Evolutionary conservation across 2,888 invertebrate genomes (phyloP).

Genomic region (Amphipyra tragopoginis): DNA sequence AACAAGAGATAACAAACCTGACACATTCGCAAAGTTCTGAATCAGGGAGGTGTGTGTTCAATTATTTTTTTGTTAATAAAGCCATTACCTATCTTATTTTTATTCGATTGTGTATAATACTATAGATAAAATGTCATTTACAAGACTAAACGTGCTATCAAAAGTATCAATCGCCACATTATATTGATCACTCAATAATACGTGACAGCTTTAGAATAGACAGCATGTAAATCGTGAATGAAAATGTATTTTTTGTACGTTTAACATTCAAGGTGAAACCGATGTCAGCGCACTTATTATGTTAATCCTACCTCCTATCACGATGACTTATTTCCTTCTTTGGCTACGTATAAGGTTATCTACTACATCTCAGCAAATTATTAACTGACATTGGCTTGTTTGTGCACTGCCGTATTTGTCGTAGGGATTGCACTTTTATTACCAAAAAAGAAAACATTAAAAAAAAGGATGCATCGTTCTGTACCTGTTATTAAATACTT

Average conservation of each 20-base stretch:
- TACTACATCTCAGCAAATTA: constrained; percentile 48
- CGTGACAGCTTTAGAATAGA: constrained; percentile 24
- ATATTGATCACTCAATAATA: constrained; percentile 35
- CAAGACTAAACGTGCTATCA: constrained; percentile 23
- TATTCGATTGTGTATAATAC: too few species aligned
- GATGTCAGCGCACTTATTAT: constrained; percentile 64
- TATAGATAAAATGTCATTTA: constrained; percentile 19
- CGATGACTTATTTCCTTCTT: constrained; percentile 63
- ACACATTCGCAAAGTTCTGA: too few species aligned
- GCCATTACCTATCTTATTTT: too few species aligned
- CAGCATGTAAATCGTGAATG: constrained; percentile 33
- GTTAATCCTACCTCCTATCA: constrained; percentile 57
- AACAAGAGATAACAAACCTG: too few species aligned
- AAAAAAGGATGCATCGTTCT: constrained; percentile 19
- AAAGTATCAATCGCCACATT: constrained; percentile 25
- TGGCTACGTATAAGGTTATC: constrained; percentile 53
- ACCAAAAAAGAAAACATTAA: constrained; percentile 24
- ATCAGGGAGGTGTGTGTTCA: too few species aligned
- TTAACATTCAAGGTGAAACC: constrained; percentile 61
- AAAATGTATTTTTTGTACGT: constrained; percentile 49
- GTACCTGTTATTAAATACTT: constrained; percentile 16
- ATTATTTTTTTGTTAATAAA: too few species aligned
- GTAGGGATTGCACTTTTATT: constrained; percentile 37
- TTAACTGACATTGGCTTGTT: constrained; percentile 29
- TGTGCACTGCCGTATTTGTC: constrained; percentile 25